Conservation (phyloP, 2,113 vertebrate species). For the Rhea pennata region DNA sequence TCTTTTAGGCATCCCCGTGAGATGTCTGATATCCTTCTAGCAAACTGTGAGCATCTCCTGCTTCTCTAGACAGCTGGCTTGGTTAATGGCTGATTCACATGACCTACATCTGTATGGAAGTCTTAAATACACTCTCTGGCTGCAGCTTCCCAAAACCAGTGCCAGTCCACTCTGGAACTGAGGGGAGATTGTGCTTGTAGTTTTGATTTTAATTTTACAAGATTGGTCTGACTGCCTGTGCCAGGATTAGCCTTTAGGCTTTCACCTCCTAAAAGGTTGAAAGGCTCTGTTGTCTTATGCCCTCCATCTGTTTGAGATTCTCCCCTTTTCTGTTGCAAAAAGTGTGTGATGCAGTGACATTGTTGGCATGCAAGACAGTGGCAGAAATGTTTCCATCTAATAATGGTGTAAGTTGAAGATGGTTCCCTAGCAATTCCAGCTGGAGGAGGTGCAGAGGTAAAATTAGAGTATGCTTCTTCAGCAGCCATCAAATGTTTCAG, state of each 20-base stretch:
- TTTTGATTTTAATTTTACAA: neutral
- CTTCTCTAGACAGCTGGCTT: neutral
- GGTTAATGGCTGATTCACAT: neutral
- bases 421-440: neutral
- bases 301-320: neutral
- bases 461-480: neutral
- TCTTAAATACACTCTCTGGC: neutral
- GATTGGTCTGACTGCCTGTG: neutral
- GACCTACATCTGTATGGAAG: neutral
- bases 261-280: neutral
- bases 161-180: neutral
- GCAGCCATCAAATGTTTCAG: neutral
- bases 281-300: neutral
- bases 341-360: neutral
- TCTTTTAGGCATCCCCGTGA: neutral
- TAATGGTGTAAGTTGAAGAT: neutral
- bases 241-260: neutral
- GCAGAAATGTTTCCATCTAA: neutral
- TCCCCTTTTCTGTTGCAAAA: accelerated
- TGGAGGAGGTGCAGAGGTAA: neutral
- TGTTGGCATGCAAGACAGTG: neutral
- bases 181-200: neutral
- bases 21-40: neutral
- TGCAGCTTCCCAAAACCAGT: neutral
- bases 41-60: neutral